Evolutionary conservation across 2,888 invertebrate species (phyloP), one percentile per base, ranked within the genome.

Genomic region (Lasioglossum calceatum): DNA sequence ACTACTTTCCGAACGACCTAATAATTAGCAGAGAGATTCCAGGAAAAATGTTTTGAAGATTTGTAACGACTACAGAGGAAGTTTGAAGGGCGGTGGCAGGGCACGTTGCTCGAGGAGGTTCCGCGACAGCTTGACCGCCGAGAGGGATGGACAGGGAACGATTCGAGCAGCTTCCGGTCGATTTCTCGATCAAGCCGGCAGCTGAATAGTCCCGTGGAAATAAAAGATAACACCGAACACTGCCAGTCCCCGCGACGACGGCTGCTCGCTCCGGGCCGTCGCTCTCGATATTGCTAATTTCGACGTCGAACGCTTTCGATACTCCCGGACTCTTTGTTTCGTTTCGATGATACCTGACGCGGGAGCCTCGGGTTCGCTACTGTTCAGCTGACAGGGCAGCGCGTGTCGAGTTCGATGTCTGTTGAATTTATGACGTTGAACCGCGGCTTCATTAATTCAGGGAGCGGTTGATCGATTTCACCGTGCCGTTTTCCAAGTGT

Each of bases 131-230:
- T 64, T 77, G 32, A 19, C 16, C 58, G 16, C 3, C 39, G 58
- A 19, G 23, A 32, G 19, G 67, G 74, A 47, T 50, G 61, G 50
- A 50, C 71, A 50, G 36, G 70, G 78, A 81, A 78, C 77, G 77
- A 85, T 85, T 81, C 72, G 75, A 39, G 71, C 84, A 16, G 19
- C 50, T 10, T 19, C 36, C 72, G 58, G 39, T 72, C 72, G 85
- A 76, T 85, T 85, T 84, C 79, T 85, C 79, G 61, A 85, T 84
- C 74, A 27, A 61, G 16, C 61, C 4, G 5, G 7, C 4, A 10
- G 7, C 12, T 19, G 67, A 70, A 74, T 75, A 54, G 50, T 78
- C 39, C 73, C 16, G 14, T 14, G 16, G 54, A 42, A 36, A 84
- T 67, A 32, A 77, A 73, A 73, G 61, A 84, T 54, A 47, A 32